Conservation (phyloP, 2,888 invertebrate genomes). For the Kuschelorhynchus macadamiae region DNA sequence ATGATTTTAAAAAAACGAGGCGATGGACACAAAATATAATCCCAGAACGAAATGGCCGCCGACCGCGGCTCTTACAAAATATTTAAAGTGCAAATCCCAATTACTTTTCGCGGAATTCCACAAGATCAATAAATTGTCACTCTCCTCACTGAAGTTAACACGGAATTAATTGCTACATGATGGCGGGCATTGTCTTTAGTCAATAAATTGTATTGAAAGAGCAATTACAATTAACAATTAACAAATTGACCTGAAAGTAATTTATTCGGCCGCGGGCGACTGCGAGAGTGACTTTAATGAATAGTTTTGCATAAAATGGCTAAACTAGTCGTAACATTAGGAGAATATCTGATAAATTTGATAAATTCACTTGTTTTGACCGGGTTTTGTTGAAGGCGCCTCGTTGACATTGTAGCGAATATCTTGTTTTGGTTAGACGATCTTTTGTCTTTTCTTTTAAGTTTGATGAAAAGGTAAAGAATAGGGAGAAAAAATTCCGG, state of each 20-base stretch:
- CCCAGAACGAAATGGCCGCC: too few relatives aligned
- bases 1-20: too few relatives aligned
- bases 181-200: constrained; percentile 53
- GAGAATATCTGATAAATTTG: too few relatives aligned
- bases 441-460: too few relatives aligned
- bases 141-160: constrained; percentile 21
- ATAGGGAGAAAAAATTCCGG: too few relatives aligned
- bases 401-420: too few relatives aligned
- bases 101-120: constrained; percentile 25
- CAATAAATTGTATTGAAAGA: constrained; percentile 55
- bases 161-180: constrained; percentile 53
- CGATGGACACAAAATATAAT: too few relatives aligned
- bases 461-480: too few relatives aligned
- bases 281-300: constrained; percentile 17
- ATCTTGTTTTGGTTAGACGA: too few relatives aligned
- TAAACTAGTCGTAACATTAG: not conserved
- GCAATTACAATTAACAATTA: constrained; percentile 64
- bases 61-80: too few relatives aligned
- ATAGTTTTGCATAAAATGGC: constrained; percentile 30
- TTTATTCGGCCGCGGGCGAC: constrained; percentile 29
- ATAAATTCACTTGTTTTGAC: too few relatives aligned
- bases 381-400: too few relatives aligned
- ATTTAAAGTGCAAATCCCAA: constrained; percentile 27
- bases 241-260: constrained; percentile 59
- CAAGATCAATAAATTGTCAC: constrained; percentile 32